Base-by-base conservation (phyloP, 2,113 vertebrate species). In the Channa maculata region DNA sequence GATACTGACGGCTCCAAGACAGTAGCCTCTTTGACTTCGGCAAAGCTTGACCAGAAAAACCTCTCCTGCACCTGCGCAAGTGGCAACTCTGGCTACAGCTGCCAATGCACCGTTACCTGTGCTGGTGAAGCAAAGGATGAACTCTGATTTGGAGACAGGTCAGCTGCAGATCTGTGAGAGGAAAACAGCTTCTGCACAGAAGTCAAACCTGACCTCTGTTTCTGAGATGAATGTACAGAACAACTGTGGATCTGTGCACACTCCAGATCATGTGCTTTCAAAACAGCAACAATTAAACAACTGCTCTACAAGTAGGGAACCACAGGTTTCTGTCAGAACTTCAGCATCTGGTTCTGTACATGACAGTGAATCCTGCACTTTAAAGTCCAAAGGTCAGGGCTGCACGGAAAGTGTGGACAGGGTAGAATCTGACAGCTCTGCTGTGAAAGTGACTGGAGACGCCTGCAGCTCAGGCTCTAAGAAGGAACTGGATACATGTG, bases 231-330 rank as follows among this genome's bases (percentile, higher is more conserved):
- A 10, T 6, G 60, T 37, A 24, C 54, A 80, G 60, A 67, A 62
- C 55, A 64, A 5, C 67, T 55, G 48, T 7, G 34, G 58, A n/a
- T 69, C 61, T 57, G 73, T 59, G 5, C 75, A 5, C 5, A 33
- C 65, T 71, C 71, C 75, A 41, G 84, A 83, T 13, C 72, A 44
- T 3, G 41, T 62, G 49, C 85, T 82, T 50, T 77, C 63, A 13
- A 84, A 87, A 82, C 84, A 64, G 65, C 84, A 75, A 75, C 66
- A 11, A 5, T 11, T 5, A n/a, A 61, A 82, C 75, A 75, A 70
- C 70, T 77, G 83, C 39, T 71, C 76, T 1, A 75, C 85, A 58
- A 14, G 57, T 15, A 34, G 41, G 36, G 59, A 84, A 50, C 43
- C 41, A 0, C 74, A 33, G n/a, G 36, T 50, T 55, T 43, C 80